Conservation (phyloP, 2,797 vertebrate genomes). For the Melanotaenia nigrans region DNA sequence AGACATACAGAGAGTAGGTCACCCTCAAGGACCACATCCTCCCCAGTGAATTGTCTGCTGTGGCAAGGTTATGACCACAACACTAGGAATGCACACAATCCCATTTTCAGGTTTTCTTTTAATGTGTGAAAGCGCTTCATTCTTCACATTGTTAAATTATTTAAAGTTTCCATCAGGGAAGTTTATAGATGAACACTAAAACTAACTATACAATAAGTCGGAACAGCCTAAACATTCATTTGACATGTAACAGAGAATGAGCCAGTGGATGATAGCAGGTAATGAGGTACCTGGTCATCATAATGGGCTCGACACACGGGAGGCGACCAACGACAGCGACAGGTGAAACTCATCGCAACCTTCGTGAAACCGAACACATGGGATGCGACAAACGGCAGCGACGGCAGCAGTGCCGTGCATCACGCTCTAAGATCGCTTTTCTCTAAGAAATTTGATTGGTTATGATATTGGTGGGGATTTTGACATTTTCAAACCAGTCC, state of each 20-base stretch:
- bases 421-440: too few species aligned
- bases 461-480: too few species aligned
- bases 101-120: slow-evolving; percentile 49
- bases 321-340: too few species aligned
- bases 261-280: slow-evolving; percentile 20
- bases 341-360: too few species aligned
- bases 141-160: slow-evolving; percentile 44
- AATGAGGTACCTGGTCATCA: slow-evolving; percentile 15
- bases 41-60: slow-evolving; percentile 58
- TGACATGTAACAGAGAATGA: slow-evolving; percentile 22
- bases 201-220: slow-evolving; percentile 13
- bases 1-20: slow-evolving; percentile 36
- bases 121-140: slow-evolving; percentile 43
- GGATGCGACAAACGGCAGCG: too few species aligned
- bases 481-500: too few species aligned
- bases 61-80: slow-evolving; percentile 63
- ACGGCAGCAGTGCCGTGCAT: too few species aligned
- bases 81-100: slow-evolving; percentile 52
- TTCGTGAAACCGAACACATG: too few species aligned
- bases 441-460: too few species aligned
- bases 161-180: slow-evolving; percentile 18
- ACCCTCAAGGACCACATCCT: slow-evolving; percentile 66
- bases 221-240: slow-evolving; percentile 8
- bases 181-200: slow-evolving; percentile 3
- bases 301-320: too few species aligned